A percentile compares a stretch with the other conserved stretches of the same genome.
Evolutionary conservation across 2,113 vertebrate genomes (phyloP).

Genomic region (Crotalus horridus): DNA sequence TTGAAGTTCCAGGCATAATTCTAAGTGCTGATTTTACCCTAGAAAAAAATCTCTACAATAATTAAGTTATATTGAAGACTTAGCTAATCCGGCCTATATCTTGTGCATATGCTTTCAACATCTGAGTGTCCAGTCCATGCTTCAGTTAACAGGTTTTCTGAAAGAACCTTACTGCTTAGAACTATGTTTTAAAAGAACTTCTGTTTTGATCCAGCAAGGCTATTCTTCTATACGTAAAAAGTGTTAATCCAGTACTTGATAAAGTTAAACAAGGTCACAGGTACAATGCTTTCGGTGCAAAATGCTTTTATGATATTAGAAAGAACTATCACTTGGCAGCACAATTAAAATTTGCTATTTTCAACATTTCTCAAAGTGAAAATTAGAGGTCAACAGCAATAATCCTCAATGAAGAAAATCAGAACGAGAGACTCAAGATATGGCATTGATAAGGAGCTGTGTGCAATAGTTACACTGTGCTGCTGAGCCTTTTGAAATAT

Average conservation of each 20-base stretch:
- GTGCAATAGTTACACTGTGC: background rate
- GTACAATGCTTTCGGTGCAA: background rate
- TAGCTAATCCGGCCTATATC: background rate
- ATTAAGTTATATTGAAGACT: background rate
- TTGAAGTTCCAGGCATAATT: background rate
- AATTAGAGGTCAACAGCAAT: background rate
- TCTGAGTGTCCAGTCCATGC: background rate
- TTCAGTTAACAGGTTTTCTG: background rate
- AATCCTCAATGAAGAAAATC: background rate
- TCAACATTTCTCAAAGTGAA: background rate
- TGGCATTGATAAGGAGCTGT: background rate
- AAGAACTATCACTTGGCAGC: background rate
- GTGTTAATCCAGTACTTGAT: background rate
- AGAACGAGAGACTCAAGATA: background rate
- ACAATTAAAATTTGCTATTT: background rate
- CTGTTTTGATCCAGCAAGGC: background rate
- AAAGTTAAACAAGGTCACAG: background rate
- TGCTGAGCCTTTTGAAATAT: slow-evolving; percentile 9
- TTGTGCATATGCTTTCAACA: background rate
- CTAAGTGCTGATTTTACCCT: background rate
- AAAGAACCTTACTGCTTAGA: background rate
- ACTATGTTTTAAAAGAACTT: background rate
- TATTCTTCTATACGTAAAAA: background rate
- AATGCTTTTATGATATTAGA: background rate
- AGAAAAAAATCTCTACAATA: background rate